Conservation (phyloP, 2,113 vertebrate genomes). For the Myotis yumanensis region DNA sequence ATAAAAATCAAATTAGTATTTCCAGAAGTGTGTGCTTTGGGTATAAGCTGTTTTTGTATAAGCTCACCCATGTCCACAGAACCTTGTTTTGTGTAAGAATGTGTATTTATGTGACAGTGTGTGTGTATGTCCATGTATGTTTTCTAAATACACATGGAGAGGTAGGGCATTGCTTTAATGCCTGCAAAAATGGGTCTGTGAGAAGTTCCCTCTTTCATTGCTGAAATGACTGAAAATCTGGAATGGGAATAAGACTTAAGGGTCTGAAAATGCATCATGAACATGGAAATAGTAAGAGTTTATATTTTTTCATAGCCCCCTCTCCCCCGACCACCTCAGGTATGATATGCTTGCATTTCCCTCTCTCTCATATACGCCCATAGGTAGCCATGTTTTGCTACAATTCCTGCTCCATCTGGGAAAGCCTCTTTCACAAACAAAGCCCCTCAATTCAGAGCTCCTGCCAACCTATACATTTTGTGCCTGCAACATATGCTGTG, state of each 20-base stretch:
- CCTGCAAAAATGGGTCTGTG: neutral
- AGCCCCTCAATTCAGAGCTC: neutral
- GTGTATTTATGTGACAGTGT: neutral
- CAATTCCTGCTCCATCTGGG: neutral
- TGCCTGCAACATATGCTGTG: neutral
- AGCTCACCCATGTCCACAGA: neutral
- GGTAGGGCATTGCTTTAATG: neutral
- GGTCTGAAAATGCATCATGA: neutral
- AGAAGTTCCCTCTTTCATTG: neutral
- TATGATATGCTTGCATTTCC: neutral
- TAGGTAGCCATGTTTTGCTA: neutral
- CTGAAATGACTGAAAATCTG: constrained; percentile 31
- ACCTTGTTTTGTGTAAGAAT: neutral
- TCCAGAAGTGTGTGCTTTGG: neutral
- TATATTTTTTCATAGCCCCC: neutral
- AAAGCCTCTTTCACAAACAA: constrained; percentile 12
- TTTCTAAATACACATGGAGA: neutral
- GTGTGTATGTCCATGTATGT: neutral
- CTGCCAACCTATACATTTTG: neutral
- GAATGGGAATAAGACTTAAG: neutral
- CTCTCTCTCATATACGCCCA: neutral
- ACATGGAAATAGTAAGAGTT: neutral
- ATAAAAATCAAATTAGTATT: neutral
- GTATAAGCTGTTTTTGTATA: neutral
- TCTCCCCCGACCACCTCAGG: neutral